These are phyloP conservation scores for Chiloscyllium punctatum DNA, from an alignment of 2,797 vertebrate genomes.

Conservation along the genomic window DNA sequence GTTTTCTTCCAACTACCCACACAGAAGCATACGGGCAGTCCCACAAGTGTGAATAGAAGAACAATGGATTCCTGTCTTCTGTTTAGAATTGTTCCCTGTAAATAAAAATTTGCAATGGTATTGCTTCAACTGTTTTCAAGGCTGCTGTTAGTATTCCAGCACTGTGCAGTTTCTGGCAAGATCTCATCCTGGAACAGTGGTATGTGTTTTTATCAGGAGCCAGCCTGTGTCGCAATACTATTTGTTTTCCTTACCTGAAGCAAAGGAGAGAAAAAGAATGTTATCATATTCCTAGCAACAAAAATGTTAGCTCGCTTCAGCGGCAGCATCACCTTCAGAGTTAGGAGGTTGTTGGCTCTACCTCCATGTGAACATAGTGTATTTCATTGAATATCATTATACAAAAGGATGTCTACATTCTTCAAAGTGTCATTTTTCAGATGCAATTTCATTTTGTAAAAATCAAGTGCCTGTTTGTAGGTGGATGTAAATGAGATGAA, in stretches of 20 bases:
- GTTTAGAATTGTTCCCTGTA: neutral
- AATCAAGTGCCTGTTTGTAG: neutral
- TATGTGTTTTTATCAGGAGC: constrained; percentile 21
- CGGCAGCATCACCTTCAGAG: neutral
- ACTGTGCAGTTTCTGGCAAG: constrained; percentile 18
- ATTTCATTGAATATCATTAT: neutral
- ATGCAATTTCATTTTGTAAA: neutral
- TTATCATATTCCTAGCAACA: neutral
- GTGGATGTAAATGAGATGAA: neutral
- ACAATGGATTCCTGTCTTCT: neutral
- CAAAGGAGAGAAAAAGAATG: neutral
- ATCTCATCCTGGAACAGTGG: neutral
- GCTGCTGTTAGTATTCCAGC: constrained; percentile 27
- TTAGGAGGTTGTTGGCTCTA: neutral
- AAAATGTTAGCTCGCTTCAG: neutral
- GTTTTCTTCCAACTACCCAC: neutral
- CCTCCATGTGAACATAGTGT: neutral
- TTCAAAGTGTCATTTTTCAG: neutral
- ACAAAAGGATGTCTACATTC: neutral
- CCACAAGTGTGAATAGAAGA: neutral
- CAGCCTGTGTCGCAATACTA: constrained; percentile 20
- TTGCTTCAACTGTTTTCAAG: constrained; percentile 16
- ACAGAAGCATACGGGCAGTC: neutral
- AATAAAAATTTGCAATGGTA: neutral
- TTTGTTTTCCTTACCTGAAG: constrained; percentile 26